Conservation (phyloP, 2,113 vertebrate species). For the Puma concolor region DNA sequence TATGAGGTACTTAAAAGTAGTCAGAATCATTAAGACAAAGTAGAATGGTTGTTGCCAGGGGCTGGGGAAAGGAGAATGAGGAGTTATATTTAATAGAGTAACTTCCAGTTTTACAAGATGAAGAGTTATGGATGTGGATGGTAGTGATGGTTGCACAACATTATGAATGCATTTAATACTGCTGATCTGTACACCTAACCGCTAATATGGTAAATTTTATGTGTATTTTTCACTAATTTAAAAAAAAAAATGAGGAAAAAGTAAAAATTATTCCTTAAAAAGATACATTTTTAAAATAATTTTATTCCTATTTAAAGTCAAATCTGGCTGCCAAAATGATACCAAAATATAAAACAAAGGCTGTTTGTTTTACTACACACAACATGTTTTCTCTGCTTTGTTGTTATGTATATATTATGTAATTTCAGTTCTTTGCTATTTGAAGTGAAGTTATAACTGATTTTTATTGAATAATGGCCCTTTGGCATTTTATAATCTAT, state of each 20-base stretch:
- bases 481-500: background rate
- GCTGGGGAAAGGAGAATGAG: background rate
- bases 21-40: background rate
- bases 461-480: slow-evolving; percentile 24
- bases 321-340: background rate
- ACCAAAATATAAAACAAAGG: slow-evolving; percentile 21
- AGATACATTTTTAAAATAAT: background rate
- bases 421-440: background rate
- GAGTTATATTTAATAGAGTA: background rate
- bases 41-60: background rate
- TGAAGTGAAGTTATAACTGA: slow-evolving; percentile 37
- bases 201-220: background rate
- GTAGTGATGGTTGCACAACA: background rate
- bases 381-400: slow-evolving; percentile 26
- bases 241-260: background rate
- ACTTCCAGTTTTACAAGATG: background rate
- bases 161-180: background rate
- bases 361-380: background rate
- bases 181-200: background rate
- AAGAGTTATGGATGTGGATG: background rate
- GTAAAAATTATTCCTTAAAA: background rate
- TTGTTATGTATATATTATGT: background rate
- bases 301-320: slow-evolving; percentile 22
- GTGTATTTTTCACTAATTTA: background rate
- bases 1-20: background rate